Evolutionary conservation across 2,797 vertebrate species (phyloP).

Genomic region (Nyctalus aviator): DNA sequence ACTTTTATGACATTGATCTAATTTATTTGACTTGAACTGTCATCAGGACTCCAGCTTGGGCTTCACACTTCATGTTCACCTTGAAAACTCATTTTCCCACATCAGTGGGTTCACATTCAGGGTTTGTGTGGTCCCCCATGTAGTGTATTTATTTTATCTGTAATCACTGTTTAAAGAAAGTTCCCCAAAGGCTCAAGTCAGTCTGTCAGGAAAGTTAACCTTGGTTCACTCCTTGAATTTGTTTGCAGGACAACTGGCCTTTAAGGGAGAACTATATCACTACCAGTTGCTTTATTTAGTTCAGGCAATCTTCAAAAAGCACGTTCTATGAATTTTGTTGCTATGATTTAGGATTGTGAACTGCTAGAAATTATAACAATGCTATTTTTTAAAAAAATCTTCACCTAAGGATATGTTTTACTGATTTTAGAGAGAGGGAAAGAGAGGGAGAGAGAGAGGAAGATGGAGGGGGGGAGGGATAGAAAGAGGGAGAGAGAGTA

Average conservation of each 20-base stretch:
- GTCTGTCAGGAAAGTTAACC: not conserved
- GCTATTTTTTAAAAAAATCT: not conserved
- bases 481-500: no score
- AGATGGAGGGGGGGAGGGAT: no score
- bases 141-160: not conserved
- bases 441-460: no score
- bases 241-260: not conserved
- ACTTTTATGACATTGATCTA: not conserved
- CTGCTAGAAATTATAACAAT: not conserved
- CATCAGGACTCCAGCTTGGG: not conserved
- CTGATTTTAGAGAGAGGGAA: no score
- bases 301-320: slow-evolving; percentile 4
- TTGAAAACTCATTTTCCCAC: not conserved
- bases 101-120: not conserved
- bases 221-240: not conserved
- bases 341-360: not conserved
- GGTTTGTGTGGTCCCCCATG: not conserved
- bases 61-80: not conserved
- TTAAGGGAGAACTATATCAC: not conserved
- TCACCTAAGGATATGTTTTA: no score
- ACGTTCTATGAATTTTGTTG: slow-evolving; percentile 18
- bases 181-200: not conserved
- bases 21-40: not conserved
- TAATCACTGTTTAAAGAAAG: not conserved
- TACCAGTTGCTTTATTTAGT: not conserved